These are phyloP conservation scores for Nymphalis urticae DNA, from an alignment of 2,888 invertebrate species.

Conservation along the genomic window DNA sequence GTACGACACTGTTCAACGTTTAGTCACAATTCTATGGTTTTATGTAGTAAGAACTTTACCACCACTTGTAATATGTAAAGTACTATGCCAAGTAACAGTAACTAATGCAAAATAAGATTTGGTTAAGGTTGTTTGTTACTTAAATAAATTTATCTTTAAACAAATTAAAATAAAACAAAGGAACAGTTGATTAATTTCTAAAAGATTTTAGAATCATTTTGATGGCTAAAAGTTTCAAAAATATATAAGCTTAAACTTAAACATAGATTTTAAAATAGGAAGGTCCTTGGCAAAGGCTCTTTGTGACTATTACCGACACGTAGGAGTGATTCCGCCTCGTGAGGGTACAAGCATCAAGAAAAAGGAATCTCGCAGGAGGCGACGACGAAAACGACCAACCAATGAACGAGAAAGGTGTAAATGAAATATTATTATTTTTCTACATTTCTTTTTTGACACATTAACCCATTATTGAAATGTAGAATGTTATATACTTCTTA, in stretches of 20 bases:
- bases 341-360: constrained; percentile 60
- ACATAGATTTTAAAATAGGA: constrained; percentile 64
- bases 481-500: too few relatives aligned
- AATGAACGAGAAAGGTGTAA: constrained; percentile 63
- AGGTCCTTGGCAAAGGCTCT: constrained; percentile 78
- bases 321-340: constrained; percentile 78
- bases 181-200: too few relatives aligned
- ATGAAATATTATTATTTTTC: background rate
- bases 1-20: background rate
- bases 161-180: too few relatives aligned
- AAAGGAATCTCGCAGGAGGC: constrained; percentile 60
- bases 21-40: too few relatives aligned
- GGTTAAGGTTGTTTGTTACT: too few relatives aligned
- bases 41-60: too few relatives aligned
- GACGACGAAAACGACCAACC: constrained; percentile 59
- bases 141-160: too few relatives aligned
- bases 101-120: too few relatives aligned
- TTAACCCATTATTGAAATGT: too few relatives aligned
- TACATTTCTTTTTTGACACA: background rate
- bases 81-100: too few relatives aligned
- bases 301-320: constrained; percentile 81
- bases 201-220: too few relatives aligned
- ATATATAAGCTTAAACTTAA: background rate
- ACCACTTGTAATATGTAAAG: too few relatives aligned
- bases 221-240: background rate